Percentiles rank a stretch among this genome's conserved stretches.
Evolutionary conservation across 2,113 vertebrate species (phyloP).

Genomic region (Siniperca knerii): DNA sequence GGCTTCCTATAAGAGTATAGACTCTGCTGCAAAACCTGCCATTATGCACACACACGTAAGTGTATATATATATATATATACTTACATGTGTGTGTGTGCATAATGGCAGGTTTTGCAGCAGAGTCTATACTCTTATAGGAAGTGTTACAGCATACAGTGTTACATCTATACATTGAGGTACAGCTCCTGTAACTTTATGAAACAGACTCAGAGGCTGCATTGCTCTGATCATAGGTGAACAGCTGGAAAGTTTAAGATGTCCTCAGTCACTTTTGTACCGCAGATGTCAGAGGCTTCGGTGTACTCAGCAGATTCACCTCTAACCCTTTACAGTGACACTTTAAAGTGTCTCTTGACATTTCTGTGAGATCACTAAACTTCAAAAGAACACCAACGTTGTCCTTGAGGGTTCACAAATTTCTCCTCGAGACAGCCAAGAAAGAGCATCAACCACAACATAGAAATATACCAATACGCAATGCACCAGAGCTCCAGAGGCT

Average conservation of each 20-base stretch:
- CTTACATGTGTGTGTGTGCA: no score
- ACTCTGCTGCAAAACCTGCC: no score
- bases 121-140: background rate
- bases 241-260: constrained; percentile 28
- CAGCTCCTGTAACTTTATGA: background rate
- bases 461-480: background rate
- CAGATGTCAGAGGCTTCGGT: constrained; percentile 13
- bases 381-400: constrained; percentile 19
- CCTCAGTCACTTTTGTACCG: background rate
- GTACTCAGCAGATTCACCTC: constrained; percentile 20
- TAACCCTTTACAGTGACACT: constrained; percentile 16
- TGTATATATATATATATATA: no score
- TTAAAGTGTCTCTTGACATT: constrained; percentile 52
- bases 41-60: no score
- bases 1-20: no score
- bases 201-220: background rate
- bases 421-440: constrained; percentile 11
- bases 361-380: constrained; percentile 22
- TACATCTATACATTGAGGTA: background rate
- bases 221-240: constrained; percentile 17
- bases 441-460: constrained; percentile 7
- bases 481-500: background rate
- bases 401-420: constrained; percentile 21
- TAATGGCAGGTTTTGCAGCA: background rate
- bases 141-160: background rate